Evolutionary conservation across 2,888 invertebrate genomes (phyloP).

Genomic region (Sinohyriopsis cumingii): DNA sequence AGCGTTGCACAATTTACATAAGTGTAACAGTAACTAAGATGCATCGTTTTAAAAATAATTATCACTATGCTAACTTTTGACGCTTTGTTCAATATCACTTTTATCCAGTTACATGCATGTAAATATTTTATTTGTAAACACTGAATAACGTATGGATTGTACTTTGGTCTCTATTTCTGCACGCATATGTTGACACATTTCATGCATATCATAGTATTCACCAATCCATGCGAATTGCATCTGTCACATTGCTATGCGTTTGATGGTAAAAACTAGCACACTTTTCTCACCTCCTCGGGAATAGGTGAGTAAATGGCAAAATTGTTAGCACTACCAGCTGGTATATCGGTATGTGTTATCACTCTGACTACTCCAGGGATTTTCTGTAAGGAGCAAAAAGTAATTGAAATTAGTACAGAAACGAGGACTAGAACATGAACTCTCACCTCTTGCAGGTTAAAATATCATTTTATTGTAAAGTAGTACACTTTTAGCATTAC

Average conservation of each 20-base stretch:
- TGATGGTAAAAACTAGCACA: neutral
- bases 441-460: neutral
- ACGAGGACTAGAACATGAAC: neutral
- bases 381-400: conserved; percentile 71
- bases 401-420: neutral
- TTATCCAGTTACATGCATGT: no score
- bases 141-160: no score
- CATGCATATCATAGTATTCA: neutral
- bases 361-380: conserved; percentile 80
- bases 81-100: no score
- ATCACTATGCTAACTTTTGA: no score
- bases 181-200: neutral
- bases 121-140: no score
- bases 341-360: conserved; percentile 80
- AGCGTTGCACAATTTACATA: no score
- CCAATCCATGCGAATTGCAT: neutral
- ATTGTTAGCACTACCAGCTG: conserved; percentile 76
- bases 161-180: no score
- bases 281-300: conserved; percentile 21
- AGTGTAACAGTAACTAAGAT: no score
- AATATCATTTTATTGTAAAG: no score
- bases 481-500: no score
- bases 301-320: conserved; percentile 6
- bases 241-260: neutral
- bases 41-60: no score